Conservation (phyloP, 1,140 invertebrate genomes). For the Micrasema minimum region DNA sequence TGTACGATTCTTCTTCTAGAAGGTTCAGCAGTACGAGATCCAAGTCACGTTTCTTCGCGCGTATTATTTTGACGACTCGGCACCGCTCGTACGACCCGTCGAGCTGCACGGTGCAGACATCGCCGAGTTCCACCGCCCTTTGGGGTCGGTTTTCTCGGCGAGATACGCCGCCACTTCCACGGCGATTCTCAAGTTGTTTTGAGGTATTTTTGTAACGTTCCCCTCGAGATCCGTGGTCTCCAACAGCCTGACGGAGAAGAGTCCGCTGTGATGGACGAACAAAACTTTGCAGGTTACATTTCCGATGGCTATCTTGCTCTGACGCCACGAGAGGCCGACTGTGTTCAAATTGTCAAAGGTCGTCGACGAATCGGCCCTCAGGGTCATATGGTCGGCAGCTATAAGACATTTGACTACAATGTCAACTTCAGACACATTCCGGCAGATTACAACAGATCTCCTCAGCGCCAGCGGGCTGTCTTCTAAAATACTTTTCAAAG, state of each 20-base stretch:
- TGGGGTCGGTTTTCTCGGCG: conserved; percentile 58
- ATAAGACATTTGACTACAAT: background rate
- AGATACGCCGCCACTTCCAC: conserved; percentile 61
- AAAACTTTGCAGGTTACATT: conserved; percentile 61
- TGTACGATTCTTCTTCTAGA: conserved; percentile 60
- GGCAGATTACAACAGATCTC: conserved; percentile 60
- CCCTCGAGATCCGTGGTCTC: conserved; percentile 52
- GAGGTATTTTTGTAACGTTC: conserved; percentile 55
- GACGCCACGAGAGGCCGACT: background rate
- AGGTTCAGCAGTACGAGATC: conserved; percentile 59
- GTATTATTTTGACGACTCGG: conserved; percentile 59
- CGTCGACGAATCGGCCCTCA: background rate
- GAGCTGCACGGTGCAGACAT: conserved; percentile 59
- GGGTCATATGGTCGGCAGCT: background rate
- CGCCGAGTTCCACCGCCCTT: conserved; percentile 58
- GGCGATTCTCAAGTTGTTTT: conserved; percentile 57
- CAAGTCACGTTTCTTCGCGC: conserved; percentile 53
- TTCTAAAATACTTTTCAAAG: conserved; percentile 8
- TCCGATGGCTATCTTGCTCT: background rate
- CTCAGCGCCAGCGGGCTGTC: conserved; percentile 42
- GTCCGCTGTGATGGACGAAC: conserved; percentile 56
- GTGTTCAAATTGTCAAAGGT: conserved; percentile 7
- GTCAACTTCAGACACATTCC: conserved; percentile 57
- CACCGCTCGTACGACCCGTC: conserved; percentile 58
- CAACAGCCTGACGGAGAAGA: conserved; percentile 59